Base-by-base conservation (phyloP, 2,888 invertebrate species). In the Sclerodermus sp. region DNA sequence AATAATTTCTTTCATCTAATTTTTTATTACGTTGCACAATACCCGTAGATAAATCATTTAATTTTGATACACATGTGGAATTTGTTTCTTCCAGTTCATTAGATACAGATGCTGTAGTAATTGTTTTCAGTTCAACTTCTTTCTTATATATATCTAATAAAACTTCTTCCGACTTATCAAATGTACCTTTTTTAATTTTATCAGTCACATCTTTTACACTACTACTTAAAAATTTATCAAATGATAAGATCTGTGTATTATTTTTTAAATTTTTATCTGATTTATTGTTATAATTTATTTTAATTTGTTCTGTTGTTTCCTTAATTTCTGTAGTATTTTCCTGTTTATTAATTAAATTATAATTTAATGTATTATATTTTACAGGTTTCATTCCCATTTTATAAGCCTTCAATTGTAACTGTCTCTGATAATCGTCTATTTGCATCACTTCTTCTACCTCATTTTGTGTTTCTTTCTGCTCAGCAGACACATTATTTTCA, bases 1-100 rank as follows among this genome's bases (percentile, higher is more conserved):
- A 82, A 68, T 86, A 87, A 15, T 62, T 37, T 18, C 69, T 66
- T 51, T 69, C 70, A 1, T 70, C 72, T 9, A 51, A 57, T 41
- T 70, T 74, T 3, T 78, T 74, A 2, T 70, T 65, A 48, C 79
- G 66, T 45, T 76, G 73, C 45, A 69, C 76, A 1, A 73, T 62
- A 9, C 70, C 64, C 2, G 76, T 76, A 3, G 61, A 62, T 8
- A 41, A 29, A 17, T 51, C 32, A 17, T 36, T 39, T 37, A 16
- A 18, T 34, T 16, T 6, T 29, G 39, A 12, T 45, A 15, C 12
- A 30, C n/a, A 15, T 15, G n/a, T 1, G 45, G 10, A 9, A 17
- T 40, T 15, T 0, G 32, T 2, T 3, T 43, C 12, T 1, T 2
- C 1, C 10, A 3, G 4, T 10, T 6, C 10, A 30, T 30, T 30